Base-by-base conservation (phyloP, 2,113 vertebrate genomes). In the Calyptommatus sinebrachiatus region DNA sequence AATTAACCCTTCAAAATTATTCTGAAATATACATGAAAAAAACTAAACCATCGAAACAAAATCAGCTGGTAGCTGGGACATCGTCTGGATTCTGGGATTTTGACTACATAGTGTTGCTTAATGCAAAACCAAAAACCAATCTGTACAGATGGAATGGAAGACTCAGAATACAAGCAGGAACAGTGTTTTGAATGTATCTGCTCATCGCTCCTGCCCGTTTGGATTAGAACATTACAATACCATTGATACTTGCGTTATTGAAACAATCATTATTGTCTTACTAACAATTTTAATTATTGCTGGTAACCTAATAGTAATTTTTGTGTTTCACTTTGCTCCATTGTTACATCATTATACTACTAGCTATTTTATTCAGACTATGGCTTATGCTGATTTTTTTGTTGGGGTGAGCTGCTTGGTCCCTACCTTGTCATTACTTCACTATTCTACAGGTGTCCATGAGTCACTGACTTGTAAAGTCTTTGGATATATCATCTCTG, bases 351-450 rank as follows among this genome's bases (percentile, higher is more conserved):
- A 99, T 91, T 99, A 99, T 83, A 99, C 97, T 82, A 99, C 98
- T 84, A 99, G 97, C 93, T 99, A 97, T 84, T 99, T 99, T 90
- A 99, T 99, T 90, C 98, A 99, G 94, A 99, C 98, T 29, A 99
- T 99, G 98, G 98, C 98, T 61, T 99, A 99, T 65, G 98, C 98
- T 7, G 98, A 99, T 89, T 94, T 99, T 72, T 95, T 99, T 88
- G 98, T 99, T 73, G 98, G 98, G 85, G 95, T 99, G 11, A 99
- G 97, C 93, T 99, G 98, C 94, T 89, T 99, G 93, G 97, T 99
- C 77, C 98, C 98, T 85, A 97, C 98, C 28, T 92, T 99, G 75
- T 99, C 98, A 3, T 93, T 99, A 84, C 97, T 99, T 26, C 98
- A 98, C 93, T 98, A 97, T 87, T 97, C 97, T 3, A 96, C 98